Percentiles rank a stretch among this genome's conserved stretches.
These are phyloP conservation scores for Perizoma affinitatum DNA, from an alignment of 2,888 invertebrate species.

Conservation along the genomic window DNA sequence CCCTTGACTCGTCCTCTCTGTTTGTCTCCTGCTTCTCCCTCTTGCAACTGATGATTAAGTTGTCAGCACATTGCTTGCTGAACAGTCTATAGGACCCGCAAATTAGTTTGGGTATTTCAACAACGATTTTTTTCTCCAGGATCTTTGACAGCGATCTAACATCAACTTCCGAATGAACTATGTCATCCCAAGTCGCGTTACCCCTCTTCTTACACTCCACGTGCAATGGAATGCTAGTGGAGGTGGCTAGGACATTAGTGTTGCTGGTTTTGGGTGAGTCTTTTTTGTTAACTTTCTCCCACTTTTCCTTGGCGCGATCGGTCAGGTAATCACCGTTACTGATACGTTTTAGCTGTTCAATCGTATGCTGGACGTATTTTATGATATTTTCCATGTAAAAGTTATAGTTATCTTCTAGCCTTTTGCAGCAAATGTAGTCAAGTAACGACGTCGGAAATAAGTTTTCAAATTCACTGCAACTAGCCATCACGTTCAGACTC, in stretches of 20 bases:
- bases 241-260: constrained; percentile 59
- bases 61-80: constrained; percentile 58
- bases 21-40: constrained; percentile 40
- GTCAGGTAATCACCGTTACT: constrained; percentile 78
- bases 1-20: constrained; percentile 46
- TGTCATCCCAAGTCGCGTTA: constrained; percentile 60
- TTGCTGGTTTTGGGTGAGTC: constrained; percentile 33
- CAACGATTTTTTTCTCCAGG: constrained; percentile 67
- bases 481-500: constrained; percentile 48
- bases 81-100: constrained; percentile 62
- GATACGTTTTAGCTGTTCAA: constrained; percentile 76
- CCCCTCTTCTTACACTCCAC: constrained; percentile 55
- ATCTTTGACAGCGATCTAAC: constrained; percentile 67
- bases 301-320: constrained; percentile 71
- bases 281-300: constrained; percentile 57
- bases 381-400: constrained; percentile 78
- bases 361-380: constrained; percentile 67
- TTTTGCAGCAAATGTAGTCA: constrained; percentile 71
- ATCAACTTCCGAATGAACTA: constrained; percentile 72
- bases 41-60: constrained; percentile 64
- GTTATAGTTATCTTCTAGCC: constrained; percentile 69
- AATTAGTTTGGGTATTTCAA: constrained; percentile 69
- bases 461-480: constrained; percentile 45
- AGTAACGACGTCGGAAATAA: constrained; percentile 64
- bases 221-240: constrained; percentile 64